Conservation (phyloP, 2,888 invertebrate genomes). For the Bugulina stolonifera region DNA sequence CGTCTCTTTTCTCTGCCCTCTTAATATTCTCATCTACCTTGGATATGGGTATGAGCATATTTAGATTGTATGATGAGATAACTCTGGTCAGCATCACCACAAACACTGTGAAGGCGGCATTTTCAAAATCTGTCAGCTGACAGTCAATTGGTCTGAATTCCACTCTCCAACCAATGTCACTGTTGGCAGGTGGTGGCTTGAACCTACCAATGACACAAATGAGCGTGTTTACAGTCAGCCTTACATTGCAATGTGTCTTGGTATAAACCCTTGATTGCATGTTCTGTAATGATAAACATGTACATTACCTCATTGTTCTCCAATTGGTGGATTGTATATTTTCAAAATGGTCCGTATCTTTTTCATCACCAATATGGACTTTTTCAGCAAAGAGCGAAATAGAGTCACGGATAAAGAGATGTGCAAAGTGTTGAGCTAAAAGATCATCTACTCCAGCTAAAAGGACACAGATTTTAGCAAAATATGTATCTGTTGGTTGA, state of each 20-base stretch:
- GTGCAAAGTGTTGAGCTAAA: slow-evolving; percentile 90
- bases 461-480: no score
- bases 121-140: slow-evolving; percentile 98
- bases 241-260: no score
- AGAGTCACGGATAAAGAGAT: slow-evolving; percentile 94
- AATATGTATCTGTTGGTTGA: no score
- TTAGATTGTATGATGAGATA: slow-evolving; percentile 88
- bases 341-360: slow-evolving; percentile 98
- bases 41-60: slow-evolving; percentile 94
- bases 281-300: no score
- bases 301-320: slow-evolving; percentile 86
- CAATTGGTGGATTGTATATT: slow-evolving; percentile 99
- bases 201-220: slow-evolving; percentile 61
- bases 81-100: slow-evolving; percentile 92
- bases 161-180: slow-evolving; percentile 96
- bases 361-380: slow-evolving; percentile 82
- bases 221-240: no score
- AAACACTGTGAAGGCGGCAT: slow-evolving; percentile 96
- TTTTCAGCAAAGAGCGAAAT: slow-evolving; percentile 92
- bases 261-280: no score
- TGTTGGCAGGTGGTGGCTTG: slow-evolving; percentile 87
- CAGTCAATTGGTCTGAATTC: slow-evolving; percentile 93
- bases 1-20: slow-evolving; percentile 84
- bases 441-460: slow-evolving; percentile 75
- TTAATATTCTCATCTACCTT: slow-evolving; percentile 93